Conservation (phyloP, 1,140 invertebrate species). For the Chlorops oryzae region DNA sequence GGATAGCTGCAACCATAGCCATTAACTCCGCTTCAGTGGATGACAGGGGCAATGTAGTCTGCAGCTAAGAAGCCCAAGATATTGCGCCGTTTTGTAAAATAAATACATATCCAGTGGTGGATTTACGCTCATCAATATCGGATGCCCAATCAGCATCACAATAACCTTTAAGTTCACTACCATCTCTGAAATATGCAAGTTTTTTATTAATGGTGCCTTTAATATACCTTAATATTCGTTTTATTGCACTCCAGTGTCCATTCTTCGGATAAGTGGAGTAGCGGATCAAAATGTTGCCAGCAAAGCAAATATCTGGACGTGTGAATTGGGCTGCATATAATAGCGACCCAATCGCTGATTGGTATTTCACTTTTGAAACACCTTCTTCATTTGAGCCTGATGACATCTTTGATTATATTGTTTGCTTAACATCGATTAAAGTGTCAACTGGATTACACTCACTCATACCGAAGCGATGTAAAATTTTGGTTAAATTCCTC, state of each 20-base stretch:
- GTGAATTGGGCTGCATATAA: slow-evolving; percentile 38
- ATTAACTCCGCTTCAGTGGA: slow-evolving; percentile 41
- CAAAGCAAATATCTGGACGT: slow-evolving; percentile 44
- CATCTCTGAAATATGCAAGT: not conserved
- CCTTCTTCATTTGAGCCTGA: slow-evolving; percentile 14
- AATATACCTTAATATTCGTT: slow-evolving; percentile 41
- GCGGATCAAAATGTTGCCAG: slow-evolving; percentile 23
- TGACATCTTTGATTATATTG: slow-evolving; percentile 18
- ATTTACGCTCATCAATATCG: slow-evolving; percentile 15
- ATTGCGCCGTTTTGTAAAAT: slow-evolving; percentile 18
- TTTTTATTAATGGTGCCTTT: slow-evolving; percentile 26
- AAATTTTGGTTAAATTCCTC: slow-evolving; percentile 9
- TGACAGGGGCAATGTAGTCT: slow-evolving; percentile 30
- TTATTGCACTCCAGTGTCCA: slow-evolving; percentile 32
- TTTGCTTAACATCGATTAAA: slow-evolving; percentile 23
- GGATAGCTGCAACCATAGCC: slow-evolving; percentile 22
- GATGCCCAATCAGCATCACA: slow-evolving; percentile 22
- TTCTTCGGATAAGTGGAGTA: slow-evolving; percentile 24
- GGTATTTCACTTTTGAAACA: slow-evolving; percentile 17
- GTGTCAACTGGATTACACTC: slow-evolving; percentile 27
- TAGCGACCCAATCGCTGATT: slow-evolving; percentile 31
- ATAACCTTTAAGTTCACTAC: slow-evolving; percentile 10
- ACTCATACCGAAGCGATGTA: slow-evolving; percentile 32
- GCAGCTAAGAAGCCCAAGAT: slow-evolving; percentile 34
- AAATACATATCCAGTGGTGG: slow-evolving; percentile 42